phyloP scores from a whole-genome alignment of 1,140 invertebrate species.

The Hyles euphorbiae region DNA sequence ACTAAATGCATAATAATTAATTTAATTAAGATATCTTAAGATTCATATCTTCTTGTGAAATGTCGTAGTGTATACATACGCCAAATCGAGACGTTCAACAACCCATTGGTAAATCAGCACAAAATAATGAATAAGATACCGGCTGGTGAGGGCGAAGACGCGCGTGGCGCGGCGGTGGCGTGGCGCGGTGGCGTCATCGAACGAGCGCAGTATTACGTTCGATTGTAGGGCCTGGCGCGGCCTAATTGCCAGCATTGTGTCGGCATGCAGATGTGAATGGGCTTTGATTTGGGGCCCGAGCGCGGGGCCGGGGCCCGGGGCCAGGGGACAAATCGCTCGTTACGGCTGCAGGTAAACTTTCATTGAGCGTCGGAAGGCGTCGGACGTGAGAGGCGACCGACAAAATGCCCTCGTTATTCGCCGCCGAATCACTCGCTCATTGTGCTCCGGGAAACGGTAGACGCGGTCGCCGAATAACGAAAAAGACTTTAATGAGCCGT shows the following conservation, averaged over 20 bases:
- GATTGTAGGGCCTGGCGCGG: conserved; percentile 69
- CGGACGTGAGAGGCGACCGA: conserved; percentile 72
- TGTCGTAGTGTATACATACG: no score
- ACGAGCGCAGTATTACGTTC: conserved; percentile 66
- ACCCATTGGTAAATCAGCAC: no score
- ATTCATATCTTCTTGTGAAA: no score
- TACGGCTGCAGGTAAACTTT: conserved; percentile 75
- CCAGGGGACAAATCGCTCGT: conserved; percentile 73
- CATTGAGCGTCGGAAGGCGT: conserved; percentile 74
- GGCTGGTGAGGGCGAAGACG: no score
- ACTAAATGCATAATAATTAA: no score
- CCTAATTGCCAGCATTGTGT: conserved; percentile 74
- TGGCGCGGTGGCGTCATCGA: conserved; percentile 44
- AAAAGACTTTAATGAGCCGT: conserved; percentile 74
- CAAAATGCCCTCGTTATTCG: conserved; percentile 74
- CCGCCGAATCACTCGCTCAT: conserved; percentile 73
- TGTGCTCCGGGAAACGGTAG: conserved; percentile 72
- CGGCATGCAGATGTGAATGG: conserved; percentile 75
- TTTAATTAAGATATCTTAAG: no score
- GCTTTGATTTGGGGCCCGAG: conserved; percentile 70
- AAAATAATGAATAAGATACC: no score
- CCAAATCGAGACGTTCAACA: no score
- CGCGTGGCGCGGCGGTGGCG: no score
- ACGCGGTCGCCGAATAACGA: conserved; percentile 69
- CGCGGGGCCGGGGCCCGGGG: conserved; percentile 52